These are phyloP conservation scores for Pelodiscus sinensis DNA, from an alignment of 2,113 vertebrate genomes.

Conservation along the genomic window DNA sequence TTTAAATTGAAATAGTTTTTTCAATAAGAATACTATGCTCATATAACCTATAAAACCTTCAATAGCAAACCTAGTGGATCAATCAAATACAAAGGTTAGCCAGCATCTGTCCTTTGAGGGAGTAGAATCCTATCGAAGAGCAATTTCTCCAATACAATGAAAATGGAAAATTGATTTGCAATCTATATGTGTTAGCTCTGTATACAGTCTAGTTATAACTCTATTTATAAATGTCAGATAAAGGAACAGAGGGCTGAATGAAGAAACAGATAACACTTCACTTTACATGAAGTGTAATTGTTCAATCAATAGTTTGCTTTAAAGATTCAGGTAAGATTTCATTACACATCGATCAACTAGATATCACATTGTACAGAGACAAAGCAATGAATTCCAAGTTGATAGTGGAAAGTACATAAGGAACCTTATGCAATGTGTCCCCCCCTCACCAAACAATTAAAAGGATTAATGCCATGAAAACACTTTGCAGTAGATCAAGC, in stretches of 20 bases:
- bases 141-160: slow-evolving; percentile 44
- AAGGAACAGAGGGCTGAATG: slow-evolving; percentile 15
- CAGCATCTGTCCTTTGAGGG: slow-evolving; percentile 21
- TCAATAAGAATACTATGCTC: slow-evolving; percentile 20
- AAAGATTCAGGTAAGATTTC: slow-evolving; percentile 60
- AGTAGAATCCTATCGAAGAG: slow-evolving; percentile 39
- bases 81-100: slow-evolving; percentile 19
- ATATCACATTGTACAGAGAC: background rate
- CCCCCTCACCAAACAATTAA: background rate
- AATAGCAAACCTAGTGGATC: background rate
- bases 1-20: slow-evolving; percentile 28
- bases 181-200: slow-evolving; percentile 35
- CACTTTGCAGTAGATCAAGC: background rate
- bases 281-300: slow-evolving; percentile 58
- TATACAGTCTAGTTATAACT: slow-evolving; percentile 11
- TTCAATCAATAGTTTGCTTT: slow-evolving; percentile 59
- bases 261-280: slow-evolving; percentile 20
- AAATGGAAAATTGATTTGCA: slow-evolving; percentile 67
- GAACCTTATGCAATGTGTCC: background rate
- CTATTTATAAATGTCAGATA: slow-evolving; percentile 55
- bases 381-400: background rate
- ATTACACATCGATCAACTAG: slow-evolving; percentile 32
- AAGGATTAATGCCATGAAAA: slow-evolving; percentile 23
- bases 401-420: background rate
- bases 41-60: slow-evolving; percentile 3